Percentiles rank a stretch among this genome's conserved stretches.
phyloP scores from a whole-genome alignment of 2,888 invertebrate genomes.

The Spialia ferax region DNA sequence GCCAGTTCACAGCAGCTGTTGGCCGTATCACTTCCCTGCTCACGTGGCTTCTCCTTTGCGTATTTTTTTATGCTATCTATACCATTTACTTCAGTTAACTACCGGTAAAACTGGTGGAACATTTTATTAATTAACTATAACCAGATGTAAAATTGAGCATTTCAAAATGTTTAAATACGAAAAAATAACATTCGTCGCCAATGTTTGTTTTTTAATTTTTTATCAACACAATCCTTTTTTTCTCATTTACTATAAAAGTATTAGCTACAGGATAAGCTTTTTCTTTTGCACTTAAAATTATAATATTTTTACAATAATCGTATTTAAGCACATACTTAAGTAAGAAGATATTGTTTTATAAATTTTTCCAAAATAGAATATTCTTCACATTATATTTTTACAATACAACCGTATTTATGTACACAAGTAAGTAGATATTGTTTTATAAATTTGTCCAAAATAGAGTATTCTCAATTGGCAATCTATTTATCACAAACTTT shows the following conservation, averaged over 20 bases:
- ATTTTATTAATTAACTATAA: too few species aligned
- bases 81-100: too few species aligned
- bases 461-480: neutral
- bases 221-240: too few species aligned
- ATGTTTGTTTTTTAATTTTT: too few species aligned
- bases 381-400: too few species aligned
- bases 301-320: neutral
- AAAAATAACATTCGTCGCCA: too few species aligned
- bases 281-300: too few species aligned
- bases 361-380: neutral
- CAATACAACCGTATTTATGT: neutral
- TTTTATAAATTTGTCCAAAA: constrained; percentile 1
- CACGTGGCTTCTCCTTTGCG: neutral
- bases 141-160: too few species aligned
- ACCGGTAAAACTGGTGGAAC: too few species aligned
- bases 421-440: neutral
- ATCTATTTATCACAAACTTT: constrained; percentile 17
- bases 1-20: neutral
- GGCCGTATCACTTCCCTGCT: neutral
- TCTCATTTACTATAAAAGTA: too few species aligned
- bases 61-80: neutral
- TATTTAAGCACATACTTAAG: neutral
- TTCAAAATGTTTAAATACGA: too few species aligned
- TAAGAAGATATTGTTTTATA: neutral
- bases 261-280: too few species aligned